phyloP scores from a whole-genome alignment of 2,888 invertebrate species.

The Poecilus cupreus region DNA sequence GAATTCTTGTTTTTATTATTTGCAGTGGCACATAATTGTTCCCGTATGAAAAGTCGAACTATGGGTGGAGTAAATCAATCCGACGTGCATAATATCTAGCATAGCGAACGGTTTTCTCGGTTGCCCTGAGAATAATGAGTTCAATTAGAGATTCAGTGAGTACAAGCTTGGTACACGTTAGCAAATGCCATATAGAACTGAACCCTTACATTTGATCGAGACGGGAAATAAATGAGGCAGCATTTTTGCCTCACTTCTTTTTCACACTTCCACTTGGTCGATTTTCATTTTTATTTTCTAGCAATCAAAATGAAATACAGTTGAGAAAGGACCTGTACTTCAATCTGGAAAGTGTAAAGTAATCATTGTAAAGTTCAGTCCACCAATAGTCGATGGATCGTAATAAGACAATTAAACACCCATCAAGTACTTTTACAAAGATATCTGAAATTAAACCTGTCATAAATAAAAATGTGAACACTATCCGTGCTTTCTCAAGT shows the following conservation, averaged over 20 bases:
- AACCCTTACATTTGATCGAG: not conserved
- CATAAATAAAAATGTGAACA: no score
- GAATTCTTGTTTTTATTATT: conserved; percentile 55
- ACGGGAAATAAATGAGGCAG: not conserved
- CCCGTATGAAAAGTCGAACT: conserved; percentile 50
- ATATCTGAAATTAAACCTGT: no score
- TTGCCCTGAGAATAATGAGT: conserved; percentile 49
- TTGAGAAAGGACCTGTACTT: no score
- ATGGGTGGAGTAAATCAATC: conserved; percentile 46
- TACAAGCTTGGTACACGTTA: conserved; percentile 29
- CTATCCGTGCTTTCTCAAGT: no score
- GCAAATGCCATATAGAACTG: conserved; percentile 44
- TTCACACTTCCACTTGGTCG: not conserved
- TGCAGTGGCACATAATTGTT: conserved; percentile 51
- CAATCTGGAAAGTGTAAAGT: no score
- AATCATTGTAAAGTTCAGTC: no score
- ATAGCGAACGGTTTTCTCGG: conserved; percentile 45
- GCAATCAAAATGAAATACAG: no score
- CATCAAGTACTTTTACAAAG: no score
- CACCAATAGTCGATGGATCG: no score
- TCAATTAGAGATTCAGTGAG: conserved; percentile 46
- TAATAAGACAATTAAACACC: no score
- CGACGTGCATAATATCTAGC: not conserved
- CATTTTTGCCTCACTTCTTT: not conserved
- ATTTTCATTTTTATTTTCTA: no score